Evolutionary conservation across 2,113 vertebrate genomes (phyloP), one percentile per base, ranked within the genome.

Genomic region (Cinclus cinclus): DNA sequence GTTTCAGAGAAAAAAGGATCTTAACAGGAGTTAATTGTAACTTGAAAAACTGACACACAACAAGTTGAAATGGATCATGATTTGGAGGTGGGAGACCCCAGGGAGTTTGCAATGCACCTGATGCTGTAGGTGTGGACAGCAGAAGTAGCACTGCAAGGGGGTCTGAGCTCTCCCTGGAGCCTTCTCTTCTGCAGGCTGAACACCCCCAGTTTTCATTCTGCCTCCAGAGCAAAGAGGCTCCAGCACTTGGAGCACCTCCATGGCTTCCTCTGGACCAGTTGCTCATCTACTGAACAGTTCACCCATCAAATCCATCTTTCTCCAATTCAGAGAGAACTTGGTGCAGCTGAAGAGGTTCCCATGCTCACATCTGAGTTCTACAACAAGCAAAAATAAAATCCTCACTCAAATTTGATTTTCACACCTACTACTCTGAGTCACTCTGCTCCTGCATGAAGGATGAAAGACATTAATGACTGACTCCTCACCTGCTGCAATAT

Each of bases 321-420:
- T 42, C 56, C 63, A 63, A 22, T 47, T 42, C 41, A 42, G 15
- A 56, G n/a, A 41, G 31, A 90, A 28, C 52, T 11, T 11, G 18
- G 25, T 50, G 21, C 60, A 74, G 79, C 58, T 41, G 22, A 59
- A 68, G 56, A 64, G 49, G 19, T 24, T 89, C 49, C 46, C 31
- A 6, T 13, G 52, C 71, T 74, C 59, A 46, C 35, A 94, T 50
- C 41, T 85, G 81, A 71, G 83, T 58, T 49, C 79, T 25, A 52
- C 78, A 84, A 68, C 22, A 65, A 50, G 64, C 8, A 42, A 74
- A 87, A 69, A 63, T 39, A 85, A 83, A 83, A 90, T 13, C 77
- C 37, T 59, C 59, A 23, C 79, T 90, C 55, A 55, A 74, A 59
- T 44, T 64, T 91, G 63, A 92, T 94, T 92, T 94, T 58, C 94